Percentiles rank a stretch among this genome's conserved stretches.
Evolutionary conservation across 2,797 vertebrate species (phyloP).

Genomic region (Mus caroli): DNA sequence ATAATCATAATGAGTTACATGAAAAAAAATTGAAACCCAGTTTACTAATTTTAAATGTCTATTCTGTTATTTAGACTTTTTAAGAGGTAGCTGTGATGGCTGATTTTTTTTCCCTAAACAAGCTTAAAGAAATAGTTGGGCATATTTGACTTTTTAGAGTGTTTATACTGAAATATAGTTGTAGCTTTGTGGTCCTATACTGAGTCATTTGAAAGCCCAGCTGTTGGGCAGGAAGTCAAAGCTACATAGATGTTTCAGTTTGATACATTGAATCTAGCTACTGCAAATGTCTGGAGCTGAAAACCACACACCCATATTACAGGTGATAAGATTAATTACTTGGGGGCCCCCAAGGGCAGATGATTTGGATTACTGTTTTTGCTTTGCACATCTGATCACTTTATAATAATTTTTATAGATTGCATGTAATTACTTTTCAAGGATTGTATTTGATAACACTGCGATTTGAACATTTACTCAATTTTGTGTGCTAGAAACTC

Average conservation of each 20-base stretch:
- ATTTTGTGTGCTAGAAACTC: neutral
- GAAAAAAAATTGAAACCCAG: neutral
- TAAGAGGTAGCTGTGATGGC: neutral
- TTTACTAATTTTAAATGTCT: neutral
- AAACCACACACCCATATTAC: neutral
- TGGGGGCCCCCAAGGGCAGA: neutral
- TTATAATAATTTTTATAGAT: neutral
- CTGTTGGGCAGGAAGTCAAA: neutral
- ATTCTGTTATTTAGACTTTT: neutral
- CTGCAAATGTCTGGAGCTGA: neutral
- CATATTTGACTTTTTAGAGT: neutral
- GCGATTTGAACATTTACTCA: neutral
- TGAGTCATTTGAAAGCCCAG: conserved; percentile 50
- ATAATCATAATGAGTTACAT: neutral
- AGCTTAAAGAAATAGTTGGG: neutral
- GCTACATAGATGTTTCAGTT: neutral
- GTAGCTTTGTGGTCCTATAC: neutral
- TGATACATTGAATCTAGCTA: neutral
- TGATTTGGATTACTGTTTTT: neutral
- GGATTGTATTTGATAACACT: neutral
- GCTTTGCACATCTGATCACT: neutral
- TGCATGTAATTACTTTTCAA: neutral
- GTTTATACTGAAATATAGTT: neutral
- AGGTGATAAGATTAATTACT: neutral
- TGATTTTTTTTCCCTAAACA: neutral